Evolutionary conservation across 2,888 invertebrate species (phyloP), one percentile per base, ranked within the genome.

Genomic region (Dynastes tityus): DNA sequence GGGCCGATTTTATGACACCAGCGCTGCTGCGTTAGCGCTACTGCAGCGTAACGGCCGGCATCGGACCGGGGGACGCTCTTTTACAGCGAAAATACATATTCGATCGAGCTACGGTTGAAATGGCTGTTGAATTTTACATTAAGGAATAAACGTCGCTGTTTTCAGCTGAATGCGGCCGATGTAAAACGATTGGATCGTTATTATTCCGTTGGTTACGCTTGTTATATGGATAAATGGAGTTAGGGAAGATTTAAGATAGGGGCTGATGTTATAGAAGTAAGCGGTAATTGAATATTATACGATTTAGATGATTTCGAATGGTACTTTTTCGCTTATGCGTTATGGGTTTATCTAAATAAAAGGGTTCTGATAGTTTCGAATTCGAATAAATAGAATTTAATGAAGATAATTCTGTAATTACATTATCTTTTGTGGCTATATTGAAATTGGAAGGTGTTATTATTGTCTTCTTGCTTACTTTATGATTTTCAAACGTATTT

Each of bases 111-210:
- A 22, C 16, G 9, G 8, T 58, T 22, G 16, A 1, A 58, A 58
- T 58, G 55, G 55, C 55, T 27, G 55, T 58, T 58, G 55, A 58
- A 58, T 58, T 58, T 58, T 58, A 58, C 55, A 58, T 58, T 8
- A 58, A 58, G 55, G 55, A 58, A 22, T 22, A 58, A 58, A 58
- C 55, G 16, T 45, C 55, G 55, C 22, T 58, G 55, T 58, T 58
- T 58, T 58, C 16, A 8, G 8, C 16, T 58, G 55, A 22, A 58
- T 58, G 22, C 22, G 55, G 22, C 22, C 16, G 55, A 58, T 58
- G 55, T 58, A 22, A 58, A 58, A 1, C 22, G 55, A 16, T 22
- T 22, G 55, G 16, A 22, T 58, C 55, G 22, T 58, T 58, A 58
- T 58, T 58, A 58, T 58, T 58, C 55, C 16, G 55, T 16, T 58